Evolutionary conservation across 2,888 invertebrate genomes (phyloP).

Genomic region (Polydrusus pterygomalis): DNA sequence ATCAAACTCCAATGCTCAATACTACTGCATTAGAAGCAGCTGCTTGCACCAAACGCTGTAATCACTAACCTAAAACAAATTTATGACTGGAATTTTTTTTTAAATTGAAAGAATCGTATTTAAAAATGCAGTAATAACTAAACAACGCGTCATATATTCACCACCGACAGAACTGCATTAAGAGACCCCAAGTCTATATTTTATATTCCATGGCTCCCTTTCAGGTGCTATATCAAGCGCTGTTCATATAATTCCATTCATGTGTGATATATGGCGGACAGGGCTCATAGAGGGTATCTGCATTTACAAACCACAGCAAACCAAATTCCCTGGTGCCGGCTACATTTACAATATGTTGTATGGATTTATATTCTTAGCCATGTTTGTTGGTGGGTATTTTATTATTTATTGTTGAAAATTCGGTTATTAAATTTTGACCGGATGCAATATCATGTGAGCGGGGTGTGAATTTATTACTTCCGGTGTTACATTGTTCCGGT

Average conservation of each 20-base stretch:
- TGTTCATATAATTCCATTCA: constrained; percentile 65
- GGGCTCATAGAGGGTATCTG: constrained; percentile 53
- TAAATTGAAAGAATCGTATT: no score
- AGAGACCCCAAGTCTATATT: constrained; percentile 55
- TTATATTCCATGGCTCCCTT: constrained; percentile 64
- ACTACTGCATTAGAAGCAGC: no score
- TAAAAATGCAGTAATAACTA: no score
- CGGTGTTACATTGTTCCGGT: constrained; percentile 22
- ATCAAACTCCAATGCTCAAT: no score
- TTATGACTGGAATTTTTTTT: no score
- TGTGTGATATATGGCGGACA: constrained; percentile 63
- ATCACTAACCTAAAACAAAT: no score
- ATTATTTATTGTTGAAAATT: constrained; percentile 42
- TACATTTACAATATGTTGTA: constrained; percentile 51
- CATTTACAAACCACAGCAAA: constrained; percentile 48
- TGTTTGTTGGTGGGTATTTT: constrained; percentile 31
- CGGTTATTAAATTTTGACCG: constrained; percentile 45
- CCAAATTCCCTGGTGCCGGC: constrained; percentile 39
- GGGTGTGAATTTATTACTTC: constrained; percentile 42
- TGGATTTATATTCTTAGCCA: constrained; percentile 53
- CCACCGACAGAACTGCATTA: constrained; percentile 8
- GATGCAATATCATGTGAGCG: constrained; percentile 30
- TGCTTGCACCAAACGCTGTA: no score
- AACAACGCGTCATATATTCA: not conserved
- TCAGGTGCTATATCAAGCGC: constrained; percentile 64